These are phyloP conservation scores for Indicator indicator DNA, from an alignment of 2,113 vertebrate species.

Conservation along the genomic window DNA sequence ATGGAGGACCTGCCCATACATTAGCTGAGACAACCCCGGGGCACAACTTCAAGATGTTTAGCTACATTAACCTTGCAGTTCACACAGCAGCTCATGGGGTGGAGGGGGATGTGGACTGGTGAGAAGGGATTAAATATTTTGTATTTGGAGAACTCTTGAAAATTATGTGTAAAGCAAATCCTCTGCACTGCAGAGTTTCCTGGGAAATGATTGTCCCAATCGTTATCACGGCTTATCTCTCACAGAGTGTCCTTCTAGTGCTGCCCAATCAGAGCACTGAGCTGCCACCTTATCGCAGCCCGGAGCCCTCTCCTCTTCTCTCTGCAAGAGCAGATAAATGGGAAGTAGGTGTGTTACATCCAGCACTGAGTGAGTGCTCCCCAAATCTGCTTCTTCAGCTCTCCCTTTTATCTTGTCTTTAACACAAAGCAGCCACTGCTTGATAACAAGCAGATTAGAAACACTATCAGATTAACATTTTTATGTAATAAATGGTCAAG, in stretches of 20 bases:
- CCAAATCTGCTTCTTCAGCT: conserved; percentile 56
- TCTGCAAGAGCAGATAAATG: conserved; percentile 46
- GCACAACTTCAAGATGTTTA: background rate
- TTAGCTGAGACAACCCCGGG: background rate
- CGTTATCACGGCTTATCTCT: background rate
- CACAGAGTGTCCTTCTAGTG: rapidly evolving
- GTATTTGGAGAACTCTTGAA: background rate
- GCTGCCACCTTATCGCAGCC: background rate
- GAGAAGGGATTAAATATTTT: background rate
- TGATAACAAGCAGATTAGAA: conserved; percentile 72
- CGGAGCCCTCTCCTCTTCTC: background rate
- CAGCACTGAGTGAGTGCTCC: background rate
- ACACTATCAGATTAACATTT: conserved; percentile 75
- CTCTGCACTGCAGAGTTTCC: background rate
- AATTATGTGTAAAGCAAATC: background rate
- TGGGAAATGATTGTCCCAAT: background rate
- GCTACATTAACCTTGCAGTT: background rate
- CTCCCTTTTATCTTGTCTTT: conserved; percentile 54
- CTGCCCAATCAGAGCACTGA: background rate
- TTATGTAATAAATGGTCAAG: conserved; percentile 70
- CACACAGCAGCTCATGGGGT: too few relatives aligned
- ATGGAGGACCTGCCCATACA: background rate
- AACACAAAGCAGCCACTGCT: conserved; percentile 12
- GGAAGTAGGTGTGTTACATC: conserved; percentile 31
- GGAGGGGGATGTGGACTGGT: rapidly evolving